Percentiles rank a stretch among this genome's conserved stretches.
Conservation (phyloP, 2,888 invertebrate species). For the Cosmia trapezina region DNA sequence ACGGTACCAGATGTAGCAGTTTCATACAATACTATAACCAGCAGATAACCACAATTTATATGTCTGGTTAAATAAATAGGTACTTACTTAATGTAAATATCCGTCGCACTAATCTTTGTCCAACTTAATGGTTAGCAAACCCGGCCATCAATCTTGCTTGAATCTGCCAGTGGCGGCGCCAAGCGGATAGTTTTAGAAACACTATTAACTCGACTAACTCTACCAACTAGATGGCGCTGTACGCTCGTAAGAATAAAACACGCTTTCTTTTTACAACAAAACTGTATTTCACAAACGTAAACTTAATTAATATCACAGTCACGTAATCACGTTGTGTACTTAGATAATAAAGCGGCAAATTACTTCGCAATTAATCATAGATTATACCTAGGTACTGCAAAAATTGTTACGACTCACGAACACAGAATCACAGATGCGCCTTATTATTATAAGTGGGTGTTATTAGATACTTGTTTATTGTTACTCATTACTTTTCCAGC, state of each 20-base stretch:
- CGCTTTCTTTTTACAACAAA: slow-evolving; percentile 45
- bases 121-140: slow-evolving; percentile 53
- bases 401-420: slow-evolving; percentile 21
- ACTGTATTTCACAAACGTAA: slow-evolving; percentile 45
- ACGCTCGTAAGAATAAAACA: slow-evolving; percentile 38
- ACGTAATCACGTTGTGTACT: slow-evolving; percentile 52
- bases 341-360: slow-evolving; percentile 12
- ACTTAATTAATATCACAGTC: slow-evolving; percentile 74
- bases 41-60: slow-evolving; percentile 48
- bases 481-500: slow-evolving; percentile 11
- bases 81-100: slow-evolving; percentile 58
- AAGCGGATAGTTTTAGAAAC: slow-evolving; percentile 14
- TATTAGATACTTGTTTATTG: not conserved
- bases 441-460: slow-evolving; percentile 10
- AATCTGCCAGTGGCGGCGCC: slow-evolving; percentile 37
- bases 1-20: slow-evolving; percentile 14
- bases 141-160: slow-evolving; percentile 53
- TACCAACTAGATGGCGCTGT: slow-evolving; percentile 45
- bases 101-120: slow-evolving; percentile 59
- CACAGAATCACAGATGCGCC: slow-evolving; percentile 20
- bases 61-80: slow-evolving; percentile 49
- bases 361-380: slow-evolving; percentile 5
- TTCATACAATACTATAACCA: slow-evolving; percentile 28
- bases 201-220: not conserved
- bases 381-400: not conserved